Base-by-base conservation (phyloP, 2,113 vertebrate species). In the Dasyornis broadbenti region DNA sequence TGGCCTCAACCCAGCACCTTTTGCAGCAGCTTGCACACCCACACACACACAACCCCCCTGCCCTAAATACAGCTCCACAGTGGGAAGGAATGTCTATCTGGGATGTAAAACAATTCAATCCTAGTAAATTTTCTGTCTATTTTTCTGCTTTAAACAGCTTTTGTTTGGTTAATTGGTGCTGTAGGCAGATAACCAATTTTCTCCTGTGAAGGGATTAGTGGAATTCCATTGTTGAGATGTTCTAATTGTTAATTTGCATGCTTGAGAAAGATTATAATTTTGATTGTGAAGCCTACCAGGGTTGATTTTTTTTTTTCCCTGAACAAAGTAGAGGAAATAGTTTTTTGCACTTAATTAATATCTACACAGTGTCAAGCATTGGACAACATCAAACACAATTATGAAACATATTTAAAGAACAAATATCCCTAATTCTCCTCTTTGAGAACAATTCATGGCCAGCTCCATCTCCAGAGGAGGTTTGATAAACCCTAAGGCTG, bases 181-280 rank as follows among this genome's bases (percentile, higher is more conserved):
- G 4, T 66, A 91, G 86, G 77, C 73, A 86, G 85, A 94, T 86
- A 84, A 85, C 52, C 60, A 86, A 52, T 89, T 94, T 95, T 84
- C 65, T 89, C 52, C 83, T 69, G 61, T 92, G 69, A 53, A 89
- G 80, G 64, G 82, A 54, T 89, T 92, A 95, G 85, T 78, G 89
- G 69, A 73, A 80, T 59, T 70, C 89, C 72, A 31, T 76, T 73
- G 68, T 82, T 52, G 45, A 81, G 78, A 31, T 83, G 42, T 91
- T 89, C 86, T 95, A 91, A 95, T 56, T 95, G 85, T 84, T 96
- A 70, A 91, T 92, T 92, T 94, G 33, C 59, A 79, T 71, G 77
- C 44, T 73, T 76, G 85, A 94, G 63, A 80, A 71, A 86, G 84
- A 94, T 86, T 77, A 69, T 63, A 90, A 47, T 95, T 94, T 78